Evolutionary conservation across 2,888 invertebrate species (phyloP), one percentile per base, ranked within the genome.

Genomic region (Amphimallon solstitiale): DNA sequence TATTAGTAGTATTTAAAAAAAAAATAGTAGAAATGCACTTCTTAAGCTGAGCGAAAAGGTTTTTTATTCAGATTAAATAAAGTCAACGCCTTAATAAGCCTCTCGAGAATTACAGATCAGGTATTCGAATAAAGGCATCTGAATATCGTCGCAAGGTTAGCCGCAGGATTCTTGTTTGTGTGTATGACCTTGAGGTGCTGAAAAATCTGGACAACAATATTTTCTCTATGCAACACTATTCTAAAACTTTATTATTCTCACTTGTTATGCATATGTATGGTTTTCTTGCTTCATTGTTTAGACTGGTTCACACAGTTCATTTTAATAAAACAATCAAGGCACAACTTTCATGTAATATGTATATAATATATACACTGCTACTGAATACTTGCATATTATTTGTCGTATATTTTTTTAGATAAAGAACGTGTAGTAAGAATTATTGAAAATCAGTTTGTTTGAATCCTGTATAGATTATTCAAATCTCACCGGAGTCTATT

Each of bases 121-220:
- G 43, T 9, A 43, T 43, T 56, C 56, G 43, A 56, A 56, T 29
- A 54, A 54, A 54, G 40, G 29, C 40, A 56, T 15, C 21, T 56
- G 21, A 56, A 56, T 43, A 56, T 43, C 56, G 40, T 56, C 14
- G 43, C 56, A 56, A 56, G 56, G 56, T 56, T 56, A 56, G 40
- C 56, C 56, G 43, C 56, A 43, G 29, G 56, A 56, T 56, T 56
- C 56, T 56, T 56, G 56, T 56, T 56, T 56, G 56, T 23, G 56
- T 43, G 43, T 56, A 56, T 43, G 56, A 40, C 56, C 56, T 56
- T 56, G 56, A 56, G 43, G 43, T 23, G 23, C 43, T 43, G 23
- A 56, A 56, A 56, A 43, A 29, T 56, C 23, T 40, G 43, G 43
- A 56, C 23, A 23, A 15, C n/a, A 56, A 56, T 12, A 37, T 23